Evolutionary conservation across 2,888 invertebrate species (phyloP), one percentile per base, ranked within the genome.

Genomic region (Plagodis dolabraria): DNA sequence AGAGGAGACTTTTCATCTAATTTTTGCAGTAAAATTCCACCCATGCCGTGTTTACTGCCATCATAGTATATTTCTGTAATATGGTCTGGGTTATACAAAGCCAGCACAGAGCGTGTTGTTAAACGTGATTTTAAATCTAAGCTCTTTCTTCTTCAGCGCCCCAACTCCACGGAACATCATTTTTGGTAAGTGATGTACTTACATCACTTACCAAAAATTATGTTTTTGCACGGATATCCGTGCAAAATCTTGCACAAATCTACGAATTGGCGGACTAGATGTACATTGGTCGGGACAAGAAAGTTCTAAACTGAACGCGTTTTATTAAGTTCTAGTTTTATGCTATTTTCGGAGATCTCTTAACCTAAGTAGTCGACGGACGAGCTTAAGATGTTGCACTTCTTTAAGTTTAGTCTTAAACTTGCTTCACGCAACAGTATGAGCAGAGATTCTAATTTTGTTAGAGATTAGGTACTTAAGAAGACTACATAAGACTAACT

Each of bases 21-120:
- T 55, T 82, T 22, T 22, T 22, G 83, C 47, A 82, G 50, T 0
- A 86, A 33, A 6, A 82, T 75, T 0, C 76, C 80, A 54, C 74
- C 58, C 66, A 64, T 5, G 0, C 82, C 82, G 0, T 65, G 11
- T 12, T 72, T 65, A 34, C 77, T 76, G 0, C 83, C 82, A 34
- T 51, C 50, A 36, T 1, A 7, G 36, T 36, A 5, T 7, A 36
- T 7, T 36, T 36, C 7, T 8, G 36, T 36, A 7, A 7, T 8
- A 8, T n/a, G n/a, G n/a, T 7, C 36, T 36, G 36, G 36, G 36
- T 36, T 8, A 36, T 36, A 36, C 5, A 36, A 36, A 5, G 36
- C 7, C 7, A 36, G 36, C 7, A 8, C 8, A 8, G 36, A 5
- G 8, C 36, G 36, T 8, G 7, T 36, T 7, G 36, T 7, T 36